Conservation (phyloP, 2,113 vertebrate species). For the Verasper variegatus region DNA sequence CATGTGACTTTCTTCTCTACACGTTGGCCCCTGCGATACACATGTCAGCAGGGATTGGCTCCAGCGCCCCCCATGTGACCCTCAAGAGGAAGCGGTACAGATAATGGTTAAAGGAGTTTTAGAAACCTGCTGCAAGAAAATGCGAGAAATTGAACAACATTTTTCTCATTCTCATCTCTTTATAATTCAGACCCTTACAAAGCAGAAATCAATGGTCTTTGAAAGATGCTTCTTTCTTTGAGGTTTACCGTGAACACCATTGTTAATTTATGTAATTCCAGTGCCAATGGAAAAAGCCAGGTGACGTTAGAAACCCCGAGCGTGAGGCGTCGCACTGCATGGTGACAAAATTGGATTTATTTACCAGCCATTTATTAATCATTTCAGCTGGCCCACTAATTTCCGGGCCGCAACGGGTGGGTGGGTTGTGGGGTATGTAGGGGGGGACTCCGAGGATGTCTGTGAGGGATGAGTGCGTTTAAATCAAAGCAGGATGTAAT, state of each 20-base stretch:
- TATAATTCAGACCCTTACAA: no score
- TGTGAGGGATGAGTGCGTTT: conserved; percentile 74
- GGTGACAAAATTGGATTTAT: conserved; percentile 69
- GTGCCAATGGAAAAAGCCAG: conserved; percentile 9
- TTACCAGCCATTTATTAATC: conserved; percentile 73
- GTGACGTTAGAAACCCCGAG: conserved; percentile 10
- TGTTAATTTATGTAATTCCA: conserved; percentile 10
- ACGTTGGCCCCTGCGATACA: no score
- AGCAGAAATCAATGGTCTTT: not conserved
- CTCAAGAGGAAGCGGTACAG: no score
- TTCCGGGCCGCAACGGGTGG: conserved; percentile 49
- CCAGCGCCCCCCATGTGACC: no score
- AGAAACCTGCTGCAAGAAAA: no score
- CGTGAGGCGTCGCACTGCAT: conserved; percentile 26
- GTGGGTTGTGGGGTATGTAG: not conserved
- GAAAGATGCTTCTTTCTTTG: not conserved
- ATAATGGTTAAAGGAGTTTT: no score
- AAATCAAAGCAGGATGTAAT: conserved; percentile 79
- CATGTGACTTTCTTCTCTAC: no score
- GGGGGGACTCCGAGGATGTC: conserved; percentile 58
- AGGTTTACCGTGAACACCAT: conserved; percentile 10
- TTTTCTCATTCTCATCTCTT: no score
- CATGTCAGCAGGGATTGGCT: no score
- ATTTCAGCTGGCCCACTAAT: conserved; percentile 64
- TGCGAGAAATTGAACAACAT: no score